These are phyloP conservation scores for Desmodus rotundus DNA, from an alignment of 2,113 vertebrate species.

Conservation along the genomic window DNA sequence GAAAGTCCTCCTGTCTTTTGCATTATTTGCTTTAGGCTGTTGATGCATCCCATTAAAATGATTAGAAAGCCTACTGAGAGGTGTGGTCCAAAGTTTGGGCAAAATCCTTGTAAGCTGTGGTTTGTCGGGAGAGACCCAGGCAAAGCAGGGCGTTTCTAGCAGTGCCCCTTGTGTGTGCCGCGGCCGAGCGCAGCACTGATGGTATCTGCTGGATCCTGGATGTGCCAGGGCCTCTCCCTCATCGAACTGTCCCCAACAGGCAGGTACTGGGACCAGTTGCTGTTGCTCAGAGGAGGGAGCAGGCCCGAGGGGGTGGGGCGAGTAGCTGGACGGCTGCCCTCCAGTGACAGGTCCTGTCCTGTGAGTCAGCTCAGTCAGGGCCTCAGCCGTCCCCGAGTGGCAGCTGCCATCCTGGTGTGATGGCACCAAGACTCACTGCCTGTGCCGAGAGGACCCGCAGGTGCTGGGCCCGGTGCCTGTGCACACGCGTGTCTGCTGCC, in stretches of 20 bases:
- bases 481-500: fast-evolving
- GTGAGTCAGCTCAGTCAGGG: fast-evolving
- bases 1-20: not conserved
- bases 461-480: not conserved
- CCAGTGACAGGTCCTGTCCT: fast-evolving
- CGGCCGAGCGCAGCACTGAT: fast-evolving
- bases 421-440: not conserved
- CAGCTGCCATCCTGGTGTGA: not conserved
- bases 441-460: not conserved
- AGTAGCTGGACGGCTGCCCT: not conserved
- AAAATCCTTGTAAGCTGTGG: not conserved
- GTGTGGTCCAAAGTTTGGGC: not conserved
- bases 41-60: not conserved
- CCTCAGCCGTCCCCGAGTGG: not conserved
- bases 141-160: not conserved
- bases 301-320: not conserved
- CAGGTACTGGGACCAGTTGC: not conserved
- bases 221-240: fast-evolving
- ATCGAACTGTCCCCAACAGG: fast-evolving
- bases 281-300: not conserved
- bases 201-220: fast-evolving
- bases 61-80: not conserved
- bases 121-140: not conserved
- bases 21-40: not conserved
- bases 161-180: fast-evolving